A percentile compares a stretch with the other conserved stretches of the same genome.
Conservation (phyloP, 64 coral and sea anemone genomes). For the Pocillopora verrucosa region DNA sequence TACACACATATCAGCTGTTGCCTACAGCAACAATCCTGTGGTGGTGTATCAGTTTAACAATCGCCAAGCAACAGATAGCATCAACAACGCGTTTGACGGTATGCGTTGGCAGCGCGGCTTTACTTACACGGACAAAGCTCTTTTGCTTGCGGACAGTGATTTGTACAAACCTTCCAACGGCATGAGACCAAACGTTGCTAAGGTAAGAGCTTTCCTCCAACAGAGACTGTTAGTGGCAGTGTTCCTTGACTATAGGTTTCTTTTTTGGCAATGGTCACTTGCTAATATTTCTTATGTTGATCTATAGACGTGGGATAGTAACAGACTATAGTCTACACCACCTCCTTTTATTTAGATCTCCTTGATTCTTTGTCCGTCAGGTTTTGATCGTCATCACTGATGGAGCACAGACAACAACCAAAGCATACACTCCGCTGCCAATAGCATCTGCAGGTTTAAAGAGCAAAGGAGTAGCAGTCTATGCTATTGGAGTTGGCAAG, state of each 20-base stretch:
- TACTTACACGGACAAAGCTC: conserved; percentile 17
- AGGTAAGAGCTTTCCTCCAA: not conserved
- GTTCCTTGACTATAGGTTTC: no score
- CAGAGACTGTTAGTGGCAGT: no score
- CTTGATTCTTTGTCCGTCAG: not conserved
- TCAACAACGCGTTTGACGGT: not conserved
- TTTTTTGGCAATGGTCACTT: no score
- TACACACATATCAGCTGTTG: conserved; percentile 34
- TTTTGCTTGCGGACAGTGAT: conserved; percentile 26
- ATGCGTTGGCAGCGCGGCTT: conserved; percentile 21
- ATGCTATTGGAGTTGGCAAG: conserved; percentile 27
- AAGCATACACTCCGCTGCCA: conserved; percentile 7
- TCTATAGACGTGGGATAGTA: no score
- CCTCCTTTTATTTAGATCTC: not conserved
- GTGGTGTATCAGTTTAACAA: conserved; percentile 6
- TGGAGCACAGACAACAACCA: conserved; percentile 50
- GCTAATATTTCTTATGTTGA: no score
- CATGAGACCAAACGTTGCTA: conserved; percentile 17
- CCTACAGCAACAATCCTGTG: conserved; percentile 11
- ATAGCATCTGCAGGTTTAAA: conserved; percentile 19
- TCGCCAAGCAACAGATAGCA: not conserved
- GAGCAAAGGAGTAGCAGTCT: conserved; percentile 12
- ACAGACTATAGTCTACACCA: not conserved
- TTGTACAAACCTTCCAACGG: conserved; percentile 18
- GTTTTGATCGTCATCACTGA: conserved; percentile 41